phyloP scores from a whole-genome alignment of 2,888 invertebrate genomes.

The Euproctis similis region DNA sequence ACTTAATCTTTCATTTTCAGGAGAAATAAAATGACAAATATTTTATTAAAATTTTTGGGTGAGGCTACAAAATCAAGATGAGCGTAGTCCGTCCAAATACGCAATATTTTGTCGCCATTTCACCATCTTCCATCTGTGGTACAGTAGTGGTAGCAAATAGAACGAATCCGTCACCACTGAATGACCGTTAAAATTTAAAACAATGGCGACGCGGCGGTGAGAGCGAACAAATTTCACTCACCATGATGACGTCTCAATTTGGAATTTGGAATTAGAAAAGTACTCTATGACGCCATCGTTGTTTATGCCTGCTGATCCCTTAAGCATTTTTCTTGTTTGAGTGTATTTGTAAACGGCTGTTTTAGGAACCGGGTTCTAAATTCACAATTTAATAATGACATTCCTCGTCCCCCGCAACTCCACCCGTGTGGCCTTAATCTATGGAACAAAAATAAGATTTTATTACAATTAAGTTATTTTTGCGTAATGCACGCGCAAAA shows the following conservation, averaged over 20 bases:
- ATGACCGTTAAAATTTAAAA: slow-evolving; percentile 24
- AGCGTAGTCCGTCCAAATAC: neutral
- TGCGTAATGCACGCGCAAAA: too few relatives aligned
- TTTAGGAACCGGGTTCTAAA: too few relatives aligned
- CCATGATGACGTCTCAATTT: slow-evolving; percentile 8
- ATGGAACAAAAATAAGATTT: too few relatives aligned
- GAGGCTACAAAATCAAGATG: neutral
- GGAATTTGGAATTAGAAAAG: slow-evolving; percentile 7
- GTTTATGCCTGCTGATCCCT: neutral
- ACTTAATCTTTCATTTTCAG: too few relatives aligned
- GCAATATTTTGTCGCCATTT: slow-evolving; percentile 1
- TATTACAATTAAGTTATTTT: too few relatives aligned
- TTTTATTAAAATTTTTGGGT: neutral
- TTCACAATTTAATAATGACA: too few relatives aligned
- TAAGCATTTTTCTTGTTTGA: too few relatives aligned
- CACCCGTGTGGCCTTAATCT: too few relatives aligned
- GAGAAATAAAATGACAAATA: too few relatives aligned
- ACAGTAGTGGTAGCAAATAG: slow-evolving; percentile 23
- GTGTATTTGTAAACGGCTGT: too few relatives aligned
- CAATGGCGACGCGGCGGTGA: slow-evolving; percentile 17
- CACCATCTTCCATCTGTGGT: slow-evolving; percentile 7
- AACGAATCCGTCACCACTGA: slow-evolving; percentile 28
- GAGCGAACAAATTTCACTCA: slow-evolving; percentile 23
- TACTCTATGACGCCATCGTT: neutral
- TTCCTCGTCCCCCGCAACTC: too few relatives aligned